Evolutionary conservation across 2,113 vertebrate species (phyloP), one percentile per base, ranked within the genome.

Genomic region (Peromyscus maniculatus): DNA sequence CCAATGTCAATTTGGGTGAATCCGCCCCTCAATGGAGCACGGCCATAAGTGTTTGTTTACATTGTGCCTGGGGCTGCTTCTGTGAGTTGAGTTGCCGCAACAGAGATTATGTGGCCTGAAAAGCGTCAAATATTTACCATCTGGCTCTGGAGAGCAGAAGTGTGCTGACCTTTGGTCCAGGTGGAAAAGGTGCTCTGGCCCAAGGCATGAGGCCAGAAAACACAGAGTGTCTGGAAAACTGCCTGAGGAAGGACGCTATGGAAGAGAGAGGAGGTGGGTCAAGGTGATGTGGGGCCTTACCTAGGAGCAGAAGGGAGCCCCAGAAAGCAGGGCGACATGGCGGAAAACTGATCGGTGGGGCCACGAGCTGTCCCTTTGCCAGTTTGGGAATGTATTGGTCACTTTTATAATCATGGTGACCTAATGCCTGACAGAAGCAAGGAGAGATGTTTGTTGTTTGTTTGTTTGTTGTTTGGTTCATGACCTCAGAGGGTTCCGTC

Each of bases 171-270:
- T 75, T 69, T n/a, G 13, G 31, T 67, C 24, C 57, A 86, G 16
- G 74, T 31, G 24, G 59, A 82, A 96, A 28, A 31, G 46, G 11
- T n/a, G 1, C 28, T 21, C 36, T 1, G 7, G 67, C 55, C 71
- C 5, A n/a, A 89, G 5, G 21, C 17, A 5, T 16, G 9, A 78
- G 46, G 69, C 17, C 15, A 83, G 89, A 43, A 49, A n/a, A 49
- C 2, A 17, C 1, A 5, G 39, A 46, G 46, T n/a, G 1, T 39
- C 0, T 0, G 7, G 55, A 71, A 46, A 62, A 16, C 52, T 1
- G 19, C 12, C 28, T 1, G 0, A 77, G n/a, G 0, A 1, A 49
- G 9, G 69, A 55, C 13, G 28, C 26, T 1, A 21, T 66, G 22
- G n/a, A 21, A 33, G 59, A 46, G 39, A 36, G 7, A 55, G 10